Percentiles rank a stretch among this genome's conserved stretches.
Evolutionary conservation across 64 coral and sea anemone species (phyloP).

Genomic region (Montipora sp.): DNA sequence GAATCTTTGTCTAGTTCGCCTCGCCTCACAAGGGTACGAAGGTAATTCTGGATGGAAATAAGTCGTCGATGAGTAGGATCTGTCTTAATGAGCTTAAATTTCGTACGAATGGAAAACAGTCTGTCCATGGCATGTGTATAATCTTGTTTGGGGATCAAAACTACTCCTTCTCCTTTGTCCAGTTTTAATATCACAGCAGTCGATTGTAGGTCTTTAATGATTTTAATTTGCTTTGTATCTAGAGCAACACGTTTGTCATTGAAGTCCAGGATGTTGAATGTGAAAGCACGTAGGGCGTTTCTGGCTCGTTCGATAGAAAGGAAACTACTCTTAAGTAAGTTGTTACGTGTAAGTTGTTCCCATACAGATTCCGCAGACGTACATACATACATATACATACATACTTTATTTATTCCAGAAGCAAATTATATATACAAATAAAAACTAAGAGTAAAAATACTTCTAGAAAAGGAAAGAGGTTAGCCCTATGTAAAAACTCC

Average conservation of each 20-base stretch:
- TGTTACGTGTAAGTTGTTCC: constrained; percentile 19
- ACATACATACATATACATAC: too few relatives aligned
- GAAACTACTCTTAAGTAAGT: constrained; percentile 3
- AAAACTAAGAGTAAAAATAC: too few relatives aligned
- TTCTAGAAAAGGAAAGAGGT: too few relatives aligned
- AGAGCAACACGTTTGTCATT: not conserved
- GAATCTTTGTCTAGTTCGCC: constrained; percentile 18
- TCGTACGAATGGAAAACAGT: constrained; percentile 16
- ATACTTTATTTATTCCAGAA: too few relatives aligned
- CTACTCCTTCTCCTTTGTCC: constrained; percentile 50
- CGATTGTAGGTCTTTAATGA: not conserved
- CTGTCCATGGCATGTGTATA: not conserved
- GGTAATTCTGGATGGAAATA: constrained; percentile 36
- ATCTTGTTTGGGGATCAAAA: constrained; percentile 11
- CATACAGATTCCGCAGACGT: constrained; percentile 50
- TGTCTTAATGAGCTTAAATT: not conserved
- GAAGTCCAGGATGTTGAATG: constrained; percentile 23
- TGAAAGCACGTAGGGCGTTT: constrained; percentile 1
- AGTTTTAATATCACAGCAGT: not conserved
- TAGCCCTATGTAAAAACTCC: too few relatives aligned
- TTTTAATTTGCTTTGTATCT: constrained; percentile 17
- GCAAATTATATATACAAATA: too few relatives aligned
- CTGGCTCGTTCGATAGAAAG: constrained; percentile 1
- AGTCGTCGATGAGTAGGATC: constrained; percentile 38
- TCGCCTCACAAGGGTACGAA: constrained; percentile 29